Percentiles rank a stretch among this genome's conserved stretches.
These are phyloP conservation scores for Chlorodrepanis virens DNA, from an alignment of 2,113 vertebrate genomes.

Conservation along the genomic window DNA sequence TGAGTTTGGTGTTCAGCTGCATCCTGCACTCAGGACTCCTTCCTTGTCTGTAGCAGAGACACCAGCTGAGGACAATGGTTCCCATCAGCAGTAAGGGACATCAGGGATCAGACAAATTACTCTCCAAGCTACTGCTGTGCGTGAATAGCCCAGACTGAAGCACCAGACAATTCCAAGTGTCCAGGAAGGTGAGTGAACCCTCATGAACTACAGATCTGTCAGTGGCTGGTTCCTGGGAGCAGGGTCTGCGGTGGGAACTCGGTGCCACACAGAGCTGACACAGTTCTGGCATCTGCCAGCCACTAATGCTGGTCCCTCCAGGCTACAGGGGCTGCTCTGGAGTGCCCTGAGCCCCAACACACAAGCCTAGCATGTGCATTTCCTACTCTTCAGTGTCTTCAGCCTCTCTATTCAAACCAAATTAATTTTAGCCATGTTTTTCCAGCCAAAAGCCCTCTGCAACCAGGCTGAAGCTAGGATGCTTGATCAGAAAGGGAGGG, in stretches of 20 bases:
- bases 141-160: not conserved
- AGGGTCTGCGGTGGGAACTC: not conserved
- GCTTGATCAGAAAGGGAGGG: not conserved
- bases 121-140: accelerated
- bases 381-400: not conserved
- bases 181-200: not conserved
- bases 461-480: not conserved
- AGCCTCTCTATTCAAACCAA: not conserved
- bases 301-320: accelerated
- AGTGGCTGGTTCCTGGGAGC: not conserved
- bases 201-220: not conserved
- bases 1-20: not conserved
- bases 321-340: not conserved
- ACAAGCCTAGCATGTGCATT: not conserved
- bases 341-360: accelerated
- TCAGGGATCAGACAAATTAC: not conserved
- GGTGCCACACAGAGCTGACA: not conserved
- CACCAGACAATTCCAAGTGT: not conserved
- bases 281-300: not conserved
- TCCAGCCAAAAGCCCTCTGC: not conserved
- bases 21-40: not conserved
- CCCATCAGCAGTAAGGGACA: not conserved
- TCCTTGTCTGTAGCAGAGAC: not conserved
- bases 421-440: not conserved
- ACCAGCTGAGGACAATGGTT: not conserved